Base-by-base conservation (phyloP, 2,888 invertebrate species). In the Xanthorhoe spadicearia region DNA sequence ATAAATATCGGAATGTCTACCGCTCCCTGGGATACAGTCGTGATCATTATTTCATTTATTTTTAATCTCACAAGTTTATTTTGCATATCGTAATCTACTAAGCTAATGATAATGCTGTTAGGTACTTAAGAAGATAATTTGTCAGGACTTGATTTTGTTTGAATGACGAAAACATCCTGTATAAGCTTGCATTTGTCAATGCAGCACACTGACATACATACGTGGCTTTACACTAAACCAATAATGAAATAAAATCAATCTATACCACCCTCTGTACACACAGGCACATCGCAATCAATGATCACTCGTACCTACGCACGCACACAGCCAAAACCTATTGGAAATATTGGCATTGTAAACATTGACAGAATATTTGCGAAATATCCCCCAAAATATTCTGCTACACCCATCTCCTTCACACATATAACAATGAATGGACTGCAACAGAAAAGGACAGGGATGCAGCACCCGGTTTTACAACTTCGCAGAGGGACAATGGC, bases 201-300 rank as follows among this genome's bases (percentile, higher is more conserved):
- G 80, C 88, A 90, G 81, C 91, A 91, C 92, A 92, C 86, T 92
- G 92, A 92, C 91, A 92, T 89, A 92, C 87, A 92, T 91, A 92
- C 91, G 92, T 77, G 92, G 92, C 91, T 92, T 89, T 89, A 90
- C 85, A 87, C 88, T 92, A 92, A 92, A 92, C 92, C 92, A 92
- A 92, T 92, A 93, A 92, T 92, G 89, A 85, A 91, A 92, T 88
- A 85, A 90, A 93, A 92, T 91, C 92, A 92, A 92, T 92, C 91
- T 84, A 90, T 88, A 88, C 87, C 86, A 88, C 90, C 92, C 92
- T 91, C 92, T 87, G 82, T 75, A 85, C 86, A 60, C 85, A 89
- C 91, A 57, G 69, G 38, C 60, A 69, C 64, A 81, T 61, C 66
- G 73, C 84, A 89, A 90, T 89, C 89, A 88, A 88, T 87, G 86